A percentile compares a stretch with the other conserved stretches of the same genome.
Evolutionary conservation across 2,888 invertebrate genomes (phyloP).

Genomic region (Thelaira solivaga): DNA sequence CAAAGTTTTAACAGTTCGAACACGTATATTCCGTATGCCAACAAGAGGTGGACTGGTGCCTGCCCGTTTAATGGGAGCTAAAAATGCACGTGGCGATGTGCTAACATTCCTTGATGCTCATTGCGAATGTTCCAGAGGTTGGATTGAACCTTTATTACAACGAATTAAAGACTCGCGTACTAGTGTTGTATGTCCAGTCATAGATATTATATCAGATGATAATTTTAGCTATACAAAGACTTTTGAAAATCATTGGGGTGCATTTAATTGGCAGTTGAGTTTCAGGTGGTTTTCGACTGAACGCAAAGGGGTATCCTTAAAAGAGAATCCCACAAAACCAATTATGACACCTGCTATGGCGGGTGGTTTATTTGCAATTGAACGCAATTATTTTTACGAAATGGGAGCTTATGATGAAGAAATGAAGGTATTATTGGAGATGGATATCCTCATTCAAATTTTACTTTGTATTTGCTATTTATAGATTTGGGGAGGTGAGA

Average conservation of each 20-base stretch:
- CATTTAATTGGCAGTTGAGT: constrained; percentile 98
- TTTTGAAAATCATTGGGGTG: constrained; percentile 95
- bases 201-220: constrained; percentile 96
- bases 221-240: constrained; percentile 96
- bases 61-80: constrained; percentile 88
- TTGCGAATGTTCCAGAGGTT: constrained; percentile 92
- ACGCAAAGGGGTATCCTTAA: constrained; percentile 62
- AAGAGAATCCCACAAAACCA: constrained; percentile 82
- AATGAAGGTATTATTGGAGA: constrained; percentile 81
- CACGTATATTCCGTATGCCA: constrained; percentile 82
- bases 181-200: constrained; percentile 82
- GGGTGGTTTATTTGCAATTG: constrained; percentile 91
- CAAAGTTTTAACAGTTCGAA: constrained; percentile 80
- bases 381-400: constrained; percentile 90
- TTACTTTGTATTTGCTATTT: not conserved
- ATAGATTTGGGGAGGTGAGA: constrained; percentile 97
- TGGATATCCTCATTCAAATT: not conserved
- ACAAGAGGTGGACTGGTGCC: constrained; percentile 87
- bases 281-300: constrained; percentile 79
- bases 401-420: constrained; percentile 93
- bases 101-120: constrained; percentile 98
- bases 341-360: constrained; percentile 93
- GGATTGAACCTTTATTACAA: constrained; percentile 86
- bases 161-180: constrained; percentile 77
- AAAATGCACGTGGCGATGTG: constrained; percentile 84